Evolutionary conservation across 2,797 vertebrate species (phyloP), one percentile per base, ranked within the genome.

Genomic region (Setipinna tenuifilis): DNA sequence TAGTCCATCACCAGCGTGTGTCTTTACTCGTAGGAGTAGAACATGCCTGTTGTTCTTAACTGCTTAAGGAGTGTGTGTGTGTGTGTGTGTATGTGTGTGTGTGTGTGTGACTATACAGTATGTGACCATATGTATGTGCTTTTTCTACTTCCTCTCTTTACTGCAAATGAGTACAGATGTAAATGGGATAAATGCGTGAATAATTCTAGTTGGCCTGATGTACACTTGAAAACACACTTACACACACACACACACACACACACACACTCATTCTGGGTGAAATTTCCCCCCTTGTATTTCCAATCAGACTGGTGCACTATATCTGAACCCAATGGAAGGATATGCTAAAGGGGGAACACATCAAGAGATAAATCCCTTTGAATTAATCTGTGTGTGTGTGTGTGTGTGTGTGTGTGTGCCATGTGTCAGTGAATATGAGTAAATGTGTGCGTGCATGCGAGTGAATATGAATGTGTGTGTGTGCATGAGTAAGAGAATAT

Each of bases 401-500:
- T 65, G 23, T 65, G 62, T 65, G 62, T 65, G 23, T 65, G n/a
- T 65, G 23, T 65, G 23, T 65, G 62, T 65, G 62, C n/a, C n/a
- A n/a, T 58, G 54, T 58, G 54, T 58, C n/a, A n/a, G n/a, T n/a
- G n/a, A n/a, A n/a, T n/a, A n/a, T n/a, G n/a, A n/a, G n/a, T n/a
- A n/a, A n/a, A n/a, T n/a, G 54, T 58, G 7, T 58, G 54, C 12
- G 54, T 58, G 54, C 25, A 10, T 28, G 23, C 25, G 62, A 25
- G 62, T 65, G 62, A 0, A n/a, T 65, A 10, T 65, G 61, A 23
- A 2, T 25, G n/a, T 65, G n/a, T 25, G 61, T 65, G 61, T 65
- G 61, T 65, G 61, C 23, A 21, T 65, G n/a, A 23, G 61, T 65
- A 3, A 23, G 61, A 23, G 61, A 2, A 2, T 65, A 7, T 65